Evolutionary conservation across 2,113 vertebrate species (phyloP).

Genomic region (Baryphthengus martii): DNA sequence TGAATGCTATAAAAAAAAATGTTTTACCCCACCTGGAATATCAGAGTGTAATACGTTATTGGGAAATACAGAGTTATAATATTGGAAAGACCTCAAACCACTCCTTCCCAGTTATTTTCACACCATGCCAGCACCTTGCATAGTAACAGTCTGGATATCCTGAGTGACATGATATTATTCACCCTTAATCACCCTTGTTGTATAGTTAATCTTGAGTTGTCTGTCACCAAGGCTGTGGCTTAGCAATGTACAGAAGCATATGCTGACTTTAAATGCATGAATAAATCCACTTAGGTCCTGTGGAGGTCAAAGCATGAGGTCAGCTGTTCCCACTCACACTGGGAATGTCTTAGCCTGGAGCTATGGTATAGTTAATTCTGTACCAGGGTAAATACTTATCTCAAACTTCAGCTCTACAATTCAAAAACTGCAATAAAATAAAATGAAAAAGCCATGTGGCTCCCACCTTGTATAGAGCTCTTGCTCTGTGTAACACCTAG

Average conservation of each 20-base stretch:
- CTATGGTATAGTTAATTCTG: background rate
- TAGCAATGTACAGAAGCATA: background rate
- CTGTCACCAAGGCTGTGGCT: conserved; percentile 4
- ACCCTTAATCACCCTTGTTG: background rate
- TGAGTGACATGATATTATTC: background rate
- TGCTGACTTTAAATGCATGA: conserved; percentile 11
- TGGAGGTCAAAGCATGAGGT: conserved; percentile 13
- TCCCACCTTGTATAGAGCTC: background rate
- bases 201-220: background rate
- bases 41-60: background rate
- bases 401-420: background rate
- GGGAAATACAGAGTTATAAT: background rate
- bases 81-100: background rate
- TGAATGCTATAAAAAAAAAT: background rate
- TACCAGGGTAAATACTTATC: background rate
- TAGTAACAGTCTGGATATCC: conserved; percentile 6
- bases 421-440: background rate
- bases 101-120: background rate
- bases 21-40: background rate
- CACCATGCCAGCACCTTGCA: conserved; percentile 9
- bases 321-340: background rate
- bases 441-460: background rate
- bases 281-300: conserved; percentile 21
- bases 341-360: background rate
- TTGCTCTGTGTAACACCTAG: background rate